Percentiles rank a stretch among this genome's conserved stretches.
Evolutionary conservation across 2,797 vertebrate species (phyloP).

Genomic region (Glyptemys insculpta): DNA sequence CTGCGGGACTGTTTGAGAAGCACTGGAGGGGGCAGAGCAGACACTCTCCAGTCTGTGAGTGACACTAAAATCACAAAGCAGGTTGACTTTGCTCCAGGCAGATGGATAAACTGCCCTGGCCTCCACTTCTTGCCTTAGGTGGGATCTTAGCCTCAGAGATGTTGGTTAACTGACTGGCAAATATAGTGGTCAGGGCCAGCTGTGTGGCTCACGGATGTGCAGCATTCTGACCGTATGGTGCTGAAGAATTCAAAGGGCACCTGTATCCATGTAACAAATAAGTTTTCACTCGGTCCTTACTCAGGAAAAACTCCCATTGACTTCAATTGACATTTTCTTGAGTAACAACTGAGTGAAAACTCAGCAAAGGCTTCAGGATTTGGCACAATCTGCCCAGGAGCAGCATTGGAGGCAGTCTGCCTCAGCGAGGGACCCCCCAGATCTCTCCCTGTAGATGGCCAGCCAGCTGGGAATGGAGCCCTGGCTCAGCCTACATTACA

Average conservation of each 20-base stretch:
- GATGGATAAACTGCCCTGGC: background rate
- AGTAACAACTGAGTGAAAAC: background rate
- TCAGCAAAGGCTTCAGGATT: background rate
- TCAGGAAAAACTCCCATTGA: background rate
- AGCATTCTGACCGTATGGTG: background rate
- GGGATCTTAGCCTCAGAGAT: background rate
- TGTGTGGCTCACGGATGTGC: background rate
- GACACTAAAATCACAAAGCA: background rate
- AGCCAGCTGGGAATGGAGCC: background rate
- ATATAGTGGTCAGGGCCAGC: background rate
- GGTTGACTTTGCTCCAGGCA: background rate
- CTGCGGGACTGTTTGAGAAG: background rate
- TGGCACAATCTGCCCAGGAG: background rate
- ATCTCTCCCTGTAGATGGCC: background rate
- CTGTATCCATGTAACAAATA: background rate
- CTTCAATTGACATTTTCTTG: background rate
- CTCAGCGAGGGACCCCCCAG: background rate
- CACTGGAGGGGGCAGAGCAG: constrained; percentile 22
- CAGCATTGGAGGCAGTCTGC: background rate
- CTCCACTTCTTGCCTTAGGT: background rate
- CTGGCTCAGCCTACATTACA: background rate
- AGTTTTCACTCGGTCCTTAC: background rate
- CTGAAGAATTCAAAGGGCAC: background rate
- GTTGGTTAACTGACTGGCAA: background rate
- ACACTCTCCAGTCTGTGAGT: background rate